Percentiles rank a stretch among this genome's conserved stretches.
These are phyloP conservation scores for Agapornis roseicollis DNA, from an alignment of 2,113 vertebrate species.

Conservation along the genomic window DNA sequence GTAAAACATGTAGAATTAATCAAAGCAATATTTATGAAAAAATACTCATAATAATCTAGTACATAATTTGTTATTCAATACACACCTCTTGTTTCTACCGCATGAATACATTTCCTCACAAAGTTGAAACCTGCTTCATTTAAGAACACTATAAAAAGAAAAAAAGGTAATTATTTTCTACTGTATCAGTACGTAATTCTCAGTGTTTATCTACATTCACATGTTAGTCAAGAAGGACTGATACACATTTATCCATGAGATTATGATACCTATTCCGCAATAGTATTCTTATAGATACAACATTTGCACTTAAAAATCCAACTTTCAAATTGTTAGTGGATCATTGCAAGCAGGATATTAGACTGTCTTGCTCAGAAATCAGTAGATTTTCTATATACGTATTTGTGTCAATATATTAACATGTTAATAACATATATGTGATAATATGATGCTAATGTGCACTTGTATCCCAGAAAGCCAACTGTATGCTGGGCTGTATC, in stretches of 20 bases:
- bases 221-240: not conserved
- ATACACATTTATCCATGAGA: not conserved
- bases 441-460: not conserved
- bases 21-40: not conserved
- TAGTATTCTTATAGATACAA: not conserved
- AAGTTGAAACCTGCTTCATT: constrained; percentile 98
- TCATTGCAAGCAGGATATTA: not conserved
- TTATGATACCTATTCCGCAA: not conserved
- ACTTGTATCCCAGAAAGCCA: not conserved
- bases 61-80: not conserved
- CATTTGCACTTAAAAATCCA: not conserved
- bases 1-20: not conserved
- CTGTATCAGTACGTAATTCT: not conserved
- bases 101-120: constrained; percentile 90
- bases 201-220: not conserved
- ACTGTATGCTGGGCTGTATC: not conserved
- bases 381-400: rapidly evolving
- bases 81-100: constrained; percentile 90
- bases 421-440: not conserved
- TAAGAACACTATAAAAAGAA: constrained; percentile 83
- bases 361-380: not conserved
- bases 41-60: not conserved
- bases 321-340: not conserved
- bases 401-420: not conserved
- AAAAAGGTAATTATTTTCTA: not conserved